Percentiles rank a stretch among this genome's conserved stretches.
Conservation (phyloP, 2,113 vertebrate species). For the Microtus richardsoni region DNA sequence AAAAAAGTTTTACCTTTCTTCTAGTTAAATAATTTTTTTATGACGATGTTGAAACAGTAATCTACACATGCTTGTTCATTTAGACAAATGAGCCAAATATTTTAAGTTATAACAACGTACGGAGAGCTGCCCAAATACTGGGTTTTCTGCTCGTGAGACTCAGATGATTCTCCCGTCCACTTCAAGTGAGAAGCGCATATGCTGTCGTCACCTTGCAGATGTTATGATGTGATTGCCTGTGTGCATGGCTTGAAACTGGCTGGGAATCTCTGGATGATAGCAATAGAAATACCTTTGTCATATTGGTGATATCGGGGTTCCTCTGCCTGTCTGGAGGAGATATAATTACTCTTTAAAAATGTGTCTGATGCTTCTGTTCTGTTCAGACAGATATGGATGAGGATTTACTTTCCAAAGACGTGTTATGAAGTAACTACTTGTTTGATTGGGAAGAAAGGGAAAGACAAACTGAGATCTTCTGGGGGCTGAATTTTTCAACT, state of each 20-base stretch:
- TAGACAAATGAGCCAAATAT: neutral
- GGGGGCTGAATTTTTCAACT: neutral
- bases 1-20: neutral
- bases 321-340: neutral
- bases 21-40: neutral
- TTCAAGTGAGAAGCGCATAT: neutral
- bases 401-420: neutral
- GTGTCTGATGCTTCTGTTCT: neutral
- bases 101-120: neutral
- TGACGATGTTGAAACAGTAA: neutral
- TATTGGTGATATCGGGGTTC: neutral
- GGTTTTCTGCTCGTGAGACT: neutral
- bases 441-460: neutral
- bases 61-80: neutral
- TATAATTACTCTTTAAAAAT: neutral
- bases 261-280: neutral
- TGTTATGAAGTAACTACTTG: neutral
- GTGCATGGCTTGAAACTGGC: conserved; percentile 12
- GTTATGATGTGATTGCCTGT: neutral
- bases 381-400: neutral
- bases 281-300: neutral
- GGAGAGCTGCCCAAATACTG: neutral
- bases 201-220: neutral
- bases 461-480: neutral
- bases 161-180: neutral